Evolutionary conservation across 2,888 invertebrate species (phyloP).

Genomic region (Carcina quercana): DNA sequence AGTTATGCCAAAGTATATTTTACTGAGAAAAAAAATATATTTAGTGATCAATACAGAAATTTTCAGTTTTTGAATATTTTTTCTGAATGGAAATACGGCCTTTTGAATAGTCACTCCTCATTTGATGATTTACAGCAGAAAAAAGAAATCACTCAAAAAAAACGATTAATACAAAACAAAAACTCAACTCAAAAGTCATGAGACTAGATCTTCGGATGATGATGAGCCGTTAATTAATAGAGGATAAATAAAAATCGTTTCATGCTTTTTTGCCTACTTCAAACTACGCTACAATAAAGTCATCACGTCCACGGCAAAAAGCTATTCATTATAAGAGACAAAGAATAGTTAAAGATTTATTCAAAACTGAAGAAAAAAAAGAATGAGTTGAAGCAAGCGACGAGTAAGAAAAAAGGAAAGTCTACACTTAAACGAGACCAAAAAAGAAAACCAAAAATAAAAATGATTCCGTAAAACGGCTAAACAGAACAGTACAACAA

Average conservation of each 20-base stretch:
- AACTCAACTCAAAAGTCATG: slow-evolving; percentile 15
- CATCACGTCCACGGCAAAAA: slow-evolving; percentile 15
- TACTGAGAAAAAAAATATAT: too few species aligned
- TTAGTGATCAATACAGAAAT: too few species aligned
- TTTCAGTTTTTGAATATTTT: too few species aligned
- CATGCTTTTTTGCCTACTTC: slow-evolving; percentile 22
- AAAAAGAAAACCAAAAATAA: slow-evolving; percentile 9
- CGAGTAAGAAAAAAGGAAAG: slow-evolving; percentile 14
- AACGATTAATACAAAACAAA: slow-evolving; percentile 11
- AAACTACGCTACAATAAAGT: slow-evolving; percentile 20
- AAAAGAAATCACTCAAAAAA: slow-evolving; percentile 18
- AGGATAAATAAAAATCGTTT: slow-evolving; percentile 19
- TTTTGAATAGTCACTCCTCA: too few species aligned
- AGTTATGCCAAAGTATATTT: too few species aligned
- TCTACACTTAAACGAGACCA: slow-evolving; percentile 7
- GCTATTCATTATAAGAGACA: slow-evolving; percentile 20
- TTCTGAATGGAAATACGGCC: too few species aligned
- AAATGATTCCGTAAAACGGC: slow-evolving; percentile 10
- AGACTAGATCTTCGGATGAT: slow-evolving; percentile 16
- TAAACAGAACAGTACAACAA: slow-evolving; percentile 8
- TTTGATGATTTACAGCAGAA: slow-evolving; percentile 16
- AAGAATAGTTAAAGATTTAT: slow-evolving; percentile 19
- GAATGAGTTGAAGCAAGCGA: slow-evolving; percentile 13
- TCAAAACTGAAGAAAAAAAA: slow-evolving; percentile 19
- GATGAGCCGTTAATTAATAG: slow-evolving; percentile 17